A percentile compares a stretch with the other conserved stretches of the same genome.
Evolutionary conservation across 2,888 invertebrate genomes (phyloP).

Genomic region (Brachypterus glaber): DNA sequence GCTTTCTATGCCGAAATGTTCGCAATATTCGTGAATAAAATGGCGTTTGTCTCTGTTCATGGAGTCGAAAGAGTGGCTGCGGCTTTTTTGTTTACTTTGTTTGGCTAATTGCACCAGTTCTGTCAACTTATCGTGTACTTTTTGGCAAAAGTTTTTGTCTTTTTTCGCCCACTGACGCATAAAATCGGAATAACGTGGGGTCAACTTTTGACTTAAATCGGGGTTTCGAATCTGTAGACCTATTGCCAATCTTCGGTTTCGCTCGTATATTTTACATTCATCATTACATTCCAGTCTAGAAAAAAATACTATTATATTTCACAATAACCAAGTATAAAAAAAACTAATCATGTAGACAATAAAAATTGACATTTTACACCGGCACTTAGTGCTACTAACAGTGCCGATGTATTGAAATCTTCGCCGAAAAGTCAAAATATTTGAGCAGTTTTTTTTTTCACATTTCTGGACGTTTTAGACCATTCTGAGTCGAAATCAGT

Average conservation of each 20-base stretch:
- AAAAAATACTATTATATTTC: conserved; percentile 16
- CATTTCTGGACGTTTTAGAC: too few species aligned
- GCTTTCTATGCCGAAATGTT: conserved; percentile 89
- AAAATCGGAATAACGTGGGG: conserved; percentile 79
- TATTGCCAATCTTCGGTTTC: conserved; percentile 80
- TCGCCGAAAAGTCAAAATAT: too few species aligned
- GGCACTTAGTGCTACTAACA: too few species aligned
- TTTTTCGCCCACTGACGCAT: conserved; percentile 74
- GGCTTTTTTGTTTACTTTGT: conserved; percentile 51
- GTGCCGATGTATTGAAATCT: too few species aligned
- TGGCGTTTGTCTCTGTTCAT: conserved; percentile 91
- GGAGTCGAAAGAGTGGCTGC: conserved; percentile 74
- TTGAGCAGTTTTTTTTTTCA: too few species aligned
- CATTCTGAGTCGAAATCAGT: too few species aligned
- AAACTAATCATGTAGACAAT: too few species aligned
- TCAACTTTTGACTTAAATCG: conserved; percentile 67
- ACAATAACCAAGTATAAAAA: too few species aligned
- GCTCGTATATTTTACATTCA: conserved; percentile 78
- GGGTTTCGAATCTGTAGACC: conserved; percentile 90
- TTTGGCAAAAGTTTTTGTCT: conserved; percentile 70
- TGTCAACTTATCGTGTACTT: conserved; percentile 72
- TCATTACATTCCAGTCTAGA: conserved; percentile 82
- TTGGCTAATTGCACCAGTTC: conserved; percentile 82
- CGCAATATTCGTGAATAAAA: conserved; percentile 88
- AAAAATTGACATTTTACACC: too few species aligned